Base-by-base conservation (phyloP, 2,797 vertebrate genomes). In the Sebastes vulpes region DNA sequence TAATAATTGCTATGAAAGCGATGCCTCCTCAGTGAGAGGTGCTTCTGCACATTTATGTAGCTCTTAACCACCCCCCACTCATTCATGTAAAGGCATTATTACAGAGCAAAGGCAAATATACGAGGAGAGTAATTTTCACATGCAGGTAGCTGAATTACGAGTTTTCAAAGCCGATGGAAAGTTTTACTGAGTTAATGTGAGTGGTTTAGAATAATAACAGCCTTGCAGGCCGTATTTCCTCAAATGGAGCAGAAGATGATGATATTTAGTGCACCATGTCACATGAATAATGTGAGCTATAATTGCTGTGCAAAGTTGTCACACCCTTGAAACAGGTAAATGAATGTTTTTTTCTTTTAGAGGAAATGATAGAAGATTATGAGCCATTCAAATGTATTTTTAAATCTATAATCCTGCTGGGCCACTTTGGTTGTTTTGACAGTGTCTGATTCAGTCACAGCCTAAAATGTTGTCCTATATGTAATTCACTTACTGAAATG, bases 151-250 rank as follows among this genome's bases (percentile, higher is more conserved):
- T 89, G 75, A 86, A 86, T 91, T 90, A 89, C 80, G 66, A 82
- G 61, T 81, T 87, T 81, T 79, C 60, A 58, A 83, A 72, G 72
- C 84, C 77, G 42, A 77, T 77, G 80, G 85, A 90, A 91, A 89
- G 66, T 90, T 79, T 81, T 20, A 64, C 66, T 9, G 65, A 80
- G 78, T 75, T 91, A 86, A 89, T 88, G 65, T 61, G 53, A 83
- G 82, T 70, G 86, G 81, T 90, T 95, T 74, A 82, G 77, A 93
- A 86, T 91, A 91, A 93, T 93, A 79, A 93, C 81, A 82, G 84
- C 75, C 60, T 87, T 87, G 73, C 53, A 26, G 9, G 81, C 23
- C 57, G 57, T 66, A 82, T 82, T 65, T 89, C 81, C 65, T 82
- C 61, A 88, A 89, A 85, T 84, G 79, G 77, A 92, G 84, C 72